Percentiles rank a stretch among this genome's conserved stretches.
phyloP scores from a whole-genome alignment of 2,888 invertebrate species.

The Lithophane socia region DNA sequence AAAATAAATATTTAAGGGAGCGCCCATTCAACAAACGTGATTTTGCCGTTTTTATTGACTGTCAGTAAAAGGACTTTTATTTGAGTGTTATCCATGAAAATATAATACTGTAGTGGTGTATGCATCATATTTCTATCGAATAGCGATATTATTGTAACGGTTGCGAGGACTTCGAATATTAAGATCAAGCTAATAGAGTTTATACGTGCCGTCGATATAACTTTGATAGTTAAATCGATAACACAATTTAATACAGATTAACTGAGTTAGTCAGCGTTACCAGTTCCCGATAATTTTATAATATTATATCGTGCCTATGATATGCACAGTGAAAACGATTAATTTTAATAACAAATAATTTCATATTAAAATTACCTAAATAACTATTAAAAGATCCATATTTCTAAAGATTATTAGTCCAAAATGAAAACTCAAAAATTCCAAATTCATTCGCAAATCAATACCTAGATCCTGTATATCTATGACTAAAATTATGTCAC shows the following conservation, averaged over 20 bases:
- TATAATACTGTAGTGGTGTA: conserved; percentile 7
- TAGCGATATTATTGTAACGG: conserved; percentile 20
- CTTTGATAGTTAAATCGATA: conserved; percentile 50
- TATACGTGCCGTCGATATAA: conserved; percentile 11
- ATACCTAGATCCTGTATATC: neutral
- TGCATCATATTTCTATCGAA: conserved; percentile 11
- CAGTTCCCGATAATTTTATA: conserved; percentile 10
- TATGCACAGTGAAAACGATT: neutral
- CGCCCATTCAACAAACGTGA: too few relatives aligned
- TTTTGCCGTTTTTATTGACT: too few relatives aligned
- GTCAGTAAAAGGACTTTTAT: neutral
- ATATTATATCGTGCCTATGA: neutral
- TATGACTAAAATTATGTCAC: neutral
- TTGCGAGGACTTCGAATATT: conserved; percentile 6
- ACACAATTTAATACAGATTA: conserved; percentile 52
- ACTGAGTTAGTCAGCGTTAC: conserved; percentile 12
- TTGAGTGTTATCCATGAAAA: conserved; percentile 9
- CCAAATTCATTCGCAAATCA: neutral
- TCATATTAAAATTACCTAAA: neutral
- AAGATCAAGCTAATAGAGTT: conserved; percentile 14
- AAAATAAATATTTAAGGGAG: too few relatives aligned
- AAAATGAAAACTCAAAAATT: neutral
- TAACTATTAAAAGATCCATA: too few relatives aligned
- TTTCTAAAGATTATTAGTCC: neutral
- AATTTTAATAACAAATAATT: neutral